A percentile compares a stretch with the other conserved stretches of the same genome.
Conservation (phyloP, 2,797 vertebrate species). For the Cossypha niveicapilla region DNA sequence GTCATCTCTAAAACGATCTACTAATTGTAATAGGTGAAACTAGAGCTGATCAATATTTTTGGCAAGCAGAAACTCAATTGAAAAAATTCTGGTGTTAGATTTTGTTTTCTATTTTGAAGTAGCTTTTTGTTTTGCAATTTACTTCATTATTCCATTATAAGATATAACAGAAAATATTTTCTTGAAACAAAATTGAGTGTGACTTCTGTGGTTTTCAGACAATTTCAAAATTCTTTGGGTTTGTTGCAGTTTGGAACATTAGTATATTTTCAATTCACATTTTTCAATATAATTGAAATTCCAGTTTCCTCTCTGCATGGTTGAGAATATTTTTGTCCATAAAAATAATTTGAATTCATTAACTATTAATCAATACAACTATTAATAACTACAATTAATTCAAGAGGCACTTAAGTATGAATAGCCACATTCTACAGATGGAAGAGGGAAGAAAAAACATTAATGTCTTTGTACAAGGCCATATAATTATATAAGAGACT, state of each 20-base stretch:
- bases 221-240: constrained; percentile 13
- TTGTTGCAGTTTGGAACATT: neutral
- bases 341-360: constrained; percentile 30
- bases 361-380: constrained; percentile 38
- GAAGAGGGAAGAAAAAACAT: neutral
- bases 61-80: neutral
- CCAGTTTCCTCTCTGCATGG: neutral
- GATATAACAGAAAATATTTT: neutral
- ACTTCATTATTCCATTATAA: neutral
- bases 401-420: constrained; percentile 20
- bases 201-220: neutral
- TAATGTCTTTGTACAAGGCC: neutral
- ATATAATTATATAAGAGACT: neutral
- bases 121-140: neutral
- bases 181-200: neutral
- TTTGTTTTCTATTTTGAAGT: neutral
- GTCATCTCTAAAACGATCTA: neutral
- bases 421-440: neutral
- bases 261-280: constrained; percentile 3
- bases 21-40: neutral
- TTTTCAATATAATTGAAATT: neutral
- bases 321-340: constrained; percentile 17
- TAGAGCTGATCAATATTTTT: neutral
- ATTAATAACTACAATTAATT: constrained; percentile 47
- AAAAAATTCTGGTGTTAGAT: neutral